Base-by-base conservation (phyloP, 2,888 invertebrate genomes). In the Temnothorax rugatulus region DNA sequence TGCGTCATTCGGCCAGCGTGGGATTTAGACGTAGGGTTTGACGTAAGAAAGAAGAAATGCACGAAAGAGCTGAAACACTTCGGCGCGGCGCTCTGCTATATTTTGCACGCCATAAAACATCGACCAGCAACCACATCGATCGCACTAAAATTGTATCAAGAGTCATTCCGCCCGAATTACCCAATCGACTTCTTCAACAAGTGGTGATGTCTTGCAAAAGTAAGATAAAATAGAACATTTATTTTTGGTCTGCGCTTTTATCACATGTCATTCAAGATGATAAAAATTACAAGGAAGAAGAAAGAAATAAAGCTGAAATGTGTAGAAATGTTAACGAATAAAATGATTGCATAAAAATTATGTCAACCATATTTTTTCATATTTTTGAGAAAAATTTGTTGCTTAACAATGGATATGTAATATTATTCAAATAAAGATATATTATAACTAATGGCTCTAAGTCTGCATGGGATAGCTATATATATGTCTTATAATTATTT, bases 41-140 rank as follows among this genome's bases (percentile, higher is more conserved):
- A 81, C 79, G 73, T 59, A 71, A 81, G 54, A 21, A 47, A n/a
- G 52, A 79, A 34, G 79, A 71, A 71, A 79, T 18, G 41, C 18
- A 57, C 18, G 57, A 44, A 44, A 44, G 21, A 44, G 21, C 44
- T 9, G 4, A 64, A 77, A 59, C 21, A 5, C 75, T 21, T 25
- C 34, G 44, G 41, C n/a, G 75, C 34, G 44, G 41, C n/a, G 75
- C 34, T 25, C 64, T 41, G 77, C 47, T 71, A 79, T 52, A 76
- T 77, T 77, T 79, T 79, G 47, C 21, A 21, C 0, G 47, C 59
- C 25, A 25, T 71, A 59, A 71, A 61, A 61, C 73, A 15, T 18
- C 47, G 29, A 29, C 57, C 38, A 63, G 61, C 25, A 66, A 38
- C 18, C 38, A 38, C 38, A 38, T 81, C 79, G 59, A 81, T 71